Evolutionary conservation across 1,140 invertebrate species (phyloP).

Genomic region (Danaus plexippus): DNA sequence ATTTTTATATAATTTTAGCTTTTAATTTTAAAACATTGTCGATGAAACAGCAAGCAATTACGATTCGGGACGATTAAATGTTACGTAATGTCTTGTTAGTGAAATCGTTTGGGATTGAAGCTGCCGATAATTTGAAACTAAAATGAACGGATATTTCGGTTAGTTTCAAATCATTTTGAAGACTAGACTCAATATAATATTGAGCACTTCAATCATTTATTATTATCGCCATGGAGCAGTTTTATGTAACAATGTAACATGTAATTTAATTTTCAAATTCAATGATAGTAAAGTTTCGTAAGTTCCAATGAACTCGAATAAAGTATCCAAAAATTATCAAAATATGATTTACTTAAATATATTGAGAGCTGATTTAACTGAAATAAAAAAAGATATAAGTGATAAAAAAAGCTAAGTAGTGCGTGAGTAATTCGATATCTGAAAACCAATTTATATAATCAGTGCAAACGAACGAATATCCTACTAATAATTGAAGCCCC

Average conservation of each 20-base stretch:
- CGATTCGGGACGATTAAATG: conserved; percentile 10
- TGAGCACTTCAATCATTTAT: neutral
- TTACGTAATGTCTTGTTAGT: conserved; percentile 18
- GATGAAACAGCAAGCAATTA: too few relatives aligned
- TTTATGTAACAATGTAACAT: too few relatives aligned
- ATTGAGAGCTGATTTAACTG: too few relatives aligned
- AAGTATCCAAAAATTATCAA: neutral
- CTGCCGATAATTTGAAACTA: conserved; percentile 14
- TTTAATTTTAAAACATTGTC: too few relatives aligned
- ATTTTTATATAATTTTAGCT: too few relatives aligned
- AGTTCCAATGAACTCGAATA: neutral
- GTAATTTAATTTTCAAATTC: too few relatives aligned
- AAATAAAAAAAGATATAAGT: too few relatives aligned
- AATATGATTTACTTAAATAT: too few relatives aligned
- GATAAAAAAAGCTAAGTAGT: too few relatives aligned
- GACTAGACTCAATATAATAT: conserved; percentile 2
- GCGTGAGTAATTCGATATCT: too few relatives aligned
- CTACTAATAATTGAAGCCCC: neutral
- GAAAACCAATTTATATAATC: conserved; percentile 3
- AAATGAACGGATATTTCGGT: conserved; percentile 8
- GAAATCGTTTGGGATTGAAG: conserved; percentile 12
- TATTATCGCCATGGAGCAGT: too few relatives aligned
- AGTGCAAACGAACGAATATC: neutral
- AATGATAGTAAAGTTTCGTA: too few relatives aligned
- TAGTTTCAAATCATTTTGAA: neutral